These are phyloP conservation scores for Agonopterix alstromeriana DNA, from an alignment of 2,888 invertebrate genomes.

Conservation along the genomic window DNA sequence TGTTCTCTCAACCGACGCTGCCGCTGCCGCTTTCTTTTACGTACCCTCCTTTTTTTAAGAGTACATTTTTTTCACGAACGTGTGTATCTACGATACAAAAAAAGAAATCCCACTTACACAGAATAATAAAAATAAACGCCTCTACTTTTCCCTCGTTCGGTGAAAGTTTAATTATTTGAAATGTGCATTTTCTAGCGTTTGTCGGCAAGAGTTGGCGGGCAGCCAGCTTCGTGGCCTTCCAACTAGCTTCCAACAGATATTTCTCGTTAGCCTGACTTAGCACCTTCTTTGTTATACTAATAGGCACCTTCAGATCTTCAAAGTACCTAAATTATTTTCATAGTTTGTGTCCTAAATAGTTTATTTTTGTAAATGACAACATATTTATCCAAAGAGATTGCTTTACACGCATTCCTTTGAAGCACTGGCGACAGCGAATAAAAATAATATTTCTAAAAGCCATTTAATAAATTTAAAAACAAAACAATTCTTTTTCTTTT, in stretches of 20 bases:
- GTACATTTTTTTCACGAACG: no score
- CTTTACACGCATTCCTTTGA: no score
- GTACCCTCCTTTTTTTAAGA: no score
- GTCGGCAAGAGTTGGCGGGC: conserved; percentile 21
- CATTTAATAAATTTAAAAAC: no score
- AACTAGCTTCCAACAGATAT: conserved; percentile 13
- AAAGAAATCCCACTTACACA: no score
- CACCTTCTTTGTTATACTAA: conserved; percentile 28
- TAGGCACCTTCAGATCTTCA: neutral
- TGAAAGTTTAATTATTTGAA: conserved; percentile 43
- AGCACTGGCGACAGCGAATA: no score
- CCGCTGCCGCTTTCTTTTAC: no score
- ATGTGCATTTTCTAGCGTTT: conserved; percentile 28
- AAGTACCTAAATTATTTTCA: conserved; percentile 2
- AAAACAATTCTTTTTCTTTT: no score
- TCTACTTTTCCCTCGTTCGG: conserved; percentile 1
- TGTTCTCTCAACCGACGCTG: no score
- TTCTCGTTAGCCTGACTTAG: conserved; percentile 36
- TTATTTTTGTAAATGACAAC: neutral
- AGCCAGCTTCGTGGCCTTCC: conserved; percentile 19
- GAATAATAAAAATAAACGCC: neutral
- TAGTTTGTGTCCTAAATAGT: conserved; percentile 2
- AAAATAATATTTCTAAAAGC: no score
- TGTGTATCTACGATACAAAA: no score
- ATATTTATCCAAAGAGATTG: no score